A percentile compares a stretch with the other conserved stretches of the same genome.
Evolutionary conservation across 2,113 vertebrate genomes (phyloP).

Genomic region (Oncorhynchus kisutch): DNA sequence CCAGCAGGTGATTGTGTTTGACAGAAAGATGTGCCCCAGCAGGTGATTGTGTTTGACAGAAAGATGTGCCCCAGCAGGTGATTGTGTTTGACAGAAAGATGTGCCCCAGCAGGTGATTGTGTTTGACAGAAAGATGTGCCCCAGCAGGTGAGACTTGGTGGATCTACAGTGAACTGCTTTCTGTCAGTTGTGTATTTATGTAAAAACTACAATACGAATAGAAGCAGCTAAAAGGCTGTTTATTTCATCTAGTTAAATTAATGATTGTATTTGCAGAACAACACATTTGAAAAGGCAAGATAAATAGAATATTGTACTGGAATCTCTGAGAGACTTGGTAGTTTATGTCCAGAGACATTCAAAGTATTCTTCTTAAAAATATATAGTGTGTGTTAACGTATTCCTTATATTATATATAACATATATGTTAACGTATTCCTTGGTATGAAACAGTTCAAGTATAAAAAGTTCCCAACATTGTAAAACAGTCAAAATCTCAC

Average conservation of each 20-base stretch:
- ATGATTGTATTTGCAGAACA: conserved; percentile 42
- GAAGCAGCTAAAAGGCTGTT: conserved; percentile 42
- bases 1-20: too few species aligned
- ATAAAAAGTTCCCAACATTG: conserved; percentile 97
- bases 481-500: conserved; percentile 95
- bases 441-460: conserved; percentile 99
- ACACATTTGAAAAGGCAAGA: conserved; percentile 59
- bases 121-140: background rate
- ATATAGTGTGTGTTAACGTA: conserved; percentile 50
- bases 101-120: background rate
- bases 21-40: too few species aligned
- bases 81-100: too few species aligned
- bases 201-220: background rate
- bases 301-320: conserved; percentile 20
- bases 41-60: too few species aligned
- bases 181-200: background rate
- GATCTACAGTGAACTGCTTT: background rate
- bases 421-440: conserved; percentile 84
- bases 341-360: conserved; percentile 91
- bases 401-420: too few species aligned
- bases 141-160: background rate
- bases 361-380: conserved; percentile 84
- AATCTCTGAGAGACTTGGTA: conserved; percentile 73
- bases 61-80: too few species aligned
- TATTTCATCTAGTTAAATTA: conserved; percentile 52